Evolutionary conservation across 2,888 invertebrate genomes (phyloP).

Genomic region (Meta bourneti): DNA sequence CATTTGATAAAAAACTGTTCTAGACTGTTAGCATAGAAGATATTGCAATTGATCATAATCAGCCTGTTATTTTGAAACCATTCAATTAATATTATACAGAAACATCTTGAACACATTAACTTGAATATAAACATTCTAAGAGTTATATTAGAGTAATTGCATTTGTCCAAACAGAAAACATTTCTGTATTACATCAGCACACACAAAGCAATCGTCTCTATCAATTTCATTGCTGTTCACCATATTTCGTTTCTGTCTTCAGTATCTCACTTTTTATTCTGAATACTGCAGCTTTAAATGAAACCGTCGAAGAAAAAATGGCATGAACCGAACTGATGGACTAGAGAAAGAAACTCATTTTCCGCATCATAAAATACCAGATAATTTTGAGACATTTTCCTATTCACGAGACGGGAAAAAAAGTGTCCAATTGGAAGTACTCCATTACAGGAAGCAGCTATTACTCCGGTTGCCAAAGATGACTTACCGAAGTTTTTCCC

Average conservation of each 20-base stretch:
- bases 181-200: background rate
- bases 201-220: background rate
- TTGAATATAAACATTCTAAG: too few species aligned
- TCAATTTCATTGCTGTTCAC: background rate
- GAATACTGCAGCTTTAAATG: too few species aligned
- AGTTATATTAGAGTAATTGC: too few species aligned
- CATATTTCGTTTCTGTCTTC: background rate
- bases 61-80: too few species aligned
- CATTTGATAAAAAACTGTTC: too few species aligned
- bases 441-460: background rate
- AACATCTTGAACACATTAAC: too few species aligned
- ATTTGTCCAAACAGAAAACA: too few species aligned
- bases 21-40: too few species aligned
- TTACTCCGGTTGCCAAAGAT: background rate
- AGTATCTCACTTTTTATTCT: too few species aligned
- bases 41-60: too few species aligned
- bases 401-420: background rate
- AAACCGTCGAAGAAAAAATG: background rate
- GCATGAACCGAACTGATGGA: background rate
- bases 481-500: background rate
- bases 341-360: conserved; percentile 9
- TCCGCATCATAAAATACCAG: background rate
- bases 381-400: background rate
- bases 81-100: too few species aligned
- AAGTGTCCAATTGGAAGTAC: background rate